Evolutionary conservation across 1,140 invertebrate genomes (phyloP).

Genomic region (Fopius arisanus): DNA sequence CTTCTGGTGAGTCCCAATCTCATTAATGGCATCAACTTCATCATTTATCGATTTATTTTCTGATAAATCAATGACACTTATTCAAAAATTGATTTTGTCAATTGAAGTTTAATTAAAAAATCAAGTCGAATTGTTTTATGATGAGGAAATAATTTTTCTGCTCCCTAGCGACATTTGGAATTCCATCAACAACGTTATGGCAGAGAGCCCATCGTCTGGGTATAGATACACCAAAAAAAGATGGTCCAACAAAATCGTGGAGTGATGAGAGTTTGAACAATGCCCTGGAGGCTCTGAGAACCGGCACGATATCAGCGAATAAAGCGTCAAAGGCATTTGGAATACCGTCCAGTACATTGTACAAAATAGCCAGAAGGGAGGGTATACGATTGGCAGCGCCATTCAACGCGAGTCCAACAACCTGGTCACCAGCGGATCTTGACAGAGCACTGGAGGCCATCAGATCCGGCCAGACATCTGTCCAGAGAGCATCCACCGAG

Average conservation of each 20-base stretch:
- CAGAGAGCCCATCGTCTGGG: conserved; percentile 84
- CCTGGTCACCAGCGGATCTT: conserved; percentile 84
- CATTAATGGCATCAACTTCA: no score
- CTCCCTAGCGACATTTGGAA: conserved; percentile 79
- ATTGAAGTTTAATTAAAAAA: no score
- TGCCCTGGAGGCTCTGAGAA: conserved; percentile 80
- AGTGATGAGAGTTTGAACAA: conserved; percentile 83
- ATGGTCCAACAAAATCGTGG: conserved; percentile 86
- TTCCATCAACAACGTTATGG: conserved; percentile 90
- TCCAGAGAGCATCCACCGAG: conserved; percentile 83
- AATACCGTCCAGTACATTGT: conserved; percentile 87
- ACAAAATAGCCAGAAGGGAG: conserved; percentile 88
- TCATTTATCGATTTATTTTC: conserved; percentile 8
- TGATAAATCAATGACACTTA: no score
- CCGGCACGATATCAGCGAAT: conserved; percentile 86
- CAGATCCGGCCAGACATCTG: conserved; percentile 80
- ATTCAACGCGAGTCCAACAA: conserved; percentile 89
- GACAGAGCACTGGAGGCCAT: conserved; percentile 85
- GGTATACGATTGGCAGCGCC: conserved; percentile 86
- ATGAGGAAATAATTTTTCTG: background rate
- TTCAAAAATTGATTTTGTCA: no score
- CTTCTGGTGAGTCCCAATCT: conserved; percentile 60
- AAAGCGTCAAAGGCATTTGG: conserved; percentile 91
- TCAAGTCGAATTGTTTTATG: background rate
- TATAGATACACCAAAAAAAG: conserved; percentile 90